These are phyloP conservation scores for Fabriciana adippe DNA, from an alignment of 2,888 invertebrate species.

Conservation along the genomic window DNA sequence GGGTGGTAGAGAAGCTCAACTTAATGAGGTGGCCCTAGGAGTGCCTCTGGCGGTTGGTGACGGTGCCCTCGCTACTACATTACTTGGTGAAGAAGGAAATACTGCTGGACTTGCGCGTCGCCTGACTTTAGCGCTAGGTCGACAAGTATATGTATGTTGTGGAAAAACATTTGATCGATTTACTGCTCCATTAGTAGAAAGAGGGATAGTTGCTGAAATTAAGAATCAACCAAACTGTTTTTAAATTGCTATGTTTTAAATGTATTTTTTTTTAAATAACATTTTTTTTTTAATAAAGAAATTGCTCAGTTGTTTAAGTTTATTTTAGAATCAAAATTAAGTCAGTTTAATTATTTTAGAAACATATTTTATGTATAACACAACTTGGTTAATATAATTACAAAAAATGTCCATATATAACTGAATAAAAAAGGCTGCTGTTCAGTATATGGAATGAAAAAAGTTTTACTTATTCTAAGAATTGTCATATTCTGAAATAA, in stretches of 20 bases:
- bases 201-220: slow-evolving; percentile 55
- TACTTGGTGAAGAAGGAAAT: slow-evolving; percentile 40
- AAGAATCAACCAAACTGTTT: slow-evolving; percentile 54
- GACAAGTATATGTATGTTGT: slow-evolving; percentile 56
- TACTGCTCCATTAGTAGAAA: slow-evolving; percentile 55
- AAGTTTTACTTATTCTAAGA: too few relatives aligned
- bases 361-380: too few relatives aligned
- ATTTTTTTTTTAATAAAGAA: slow-evolving; percentile 10
- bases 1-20: slow-evolving; percentile 46
- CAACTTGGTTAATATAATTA: too few relatives aligned
- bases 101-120: slow-evolving; percentile 54
- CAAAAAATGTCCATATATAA: too few relatives aligned
- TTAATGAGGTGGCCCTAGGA: slow-evolving; percentile 52
- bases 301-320: too few relatives aligned
- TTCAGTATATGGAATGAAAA: too few relatives aligned
- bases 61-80: slow-evolving; percentile 41
- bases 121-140: slow-evolving; percentile 47
- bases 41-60: slow-evolving; percentile 43
- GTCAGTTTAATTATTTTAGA: too few relatives aligned
- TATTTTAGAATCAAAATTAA: too few relatives aligned
- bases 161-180: slow-evolving; percentile 54
- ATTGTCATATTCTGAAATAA: too few relatives aligned
- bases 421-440: too few relatives aligned
- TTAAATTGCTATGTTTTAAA: slow-evolving; percentile 21
- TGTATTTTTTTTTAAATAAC: not conserved